A percentile compares a stretch with the other conserved stretches of the same genome.
These are phyloP conservation scores for Protobothrops flavoviridis DNA, from an alignment of 2,113 vertebrate species.

Conservation along the genomic window DNA sequence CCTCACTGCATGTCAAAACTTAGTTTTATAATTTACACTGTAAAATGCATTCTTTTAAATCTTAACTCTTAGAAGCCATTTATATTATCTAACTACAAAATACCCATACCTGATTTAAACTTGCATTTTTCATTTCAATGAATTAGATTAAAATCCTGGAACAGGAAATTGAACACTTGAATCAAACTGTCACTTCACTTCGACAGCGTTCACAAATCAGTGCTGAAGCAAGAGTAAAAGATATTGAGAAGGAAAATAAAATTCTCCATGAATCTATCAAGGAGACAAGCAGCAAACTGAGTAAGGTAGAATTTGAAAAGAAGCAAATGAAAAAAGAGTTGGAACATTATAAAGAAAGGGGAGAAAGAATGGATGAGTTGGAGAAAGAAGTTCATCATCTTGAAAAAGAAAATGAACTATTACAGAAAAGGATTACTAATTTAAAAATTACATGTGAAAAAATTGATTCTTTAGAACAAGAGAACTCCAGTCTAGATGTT, in stretches of 20 bases:
- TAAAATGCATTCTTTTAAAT: not conserved
- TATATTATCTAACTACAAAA: not conserved
- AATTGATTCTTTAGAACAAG: conserved; percentile 87
- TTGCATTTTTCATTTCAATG: conserved; percentile 31
- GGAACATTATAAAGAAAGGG: conserved; percentile 89
- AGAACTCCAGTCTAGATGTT: conserved; percentile 86
- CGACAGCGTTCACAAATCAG: conserved; percentile 92
- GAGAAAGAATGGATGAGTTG: conserved; percentile 88
- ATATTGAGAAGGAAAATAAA: conserved; percentile 95
- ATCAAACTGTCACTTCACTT: conserved; percentile 86
- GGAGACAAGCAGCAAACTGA: conserved; percentile 90
- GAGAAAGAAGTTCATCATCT: conserved; percentile 84
- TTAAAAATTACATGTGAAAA: conserved; percentile 94
- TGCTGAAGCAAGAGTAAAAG: conserved; percentile 91
- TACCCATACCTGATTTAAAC: not conserved
- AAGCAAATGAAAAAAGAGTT: conserved; percentile 91
- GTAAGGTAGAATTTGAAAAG: conserved; percentile 92
- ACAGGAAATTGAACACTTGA: conserved; percentile 93
- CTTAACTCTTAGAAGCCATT: not conserved
- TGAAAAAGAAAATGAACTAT: conserved; percentile 87
- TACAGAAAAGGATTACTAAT: conserved; percentile 90
- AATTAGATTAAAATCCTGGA: conserved; percentile 89
- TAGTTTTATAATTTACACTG: not conserved
- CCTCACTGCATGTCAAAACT: not conserved
- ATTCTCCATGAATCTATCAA: conserved; percentile 95